Evolutionary conservation across 2,888 invertebrate genomes (phyloP).

Genomic region (Pterostichus madidus): DNA sequence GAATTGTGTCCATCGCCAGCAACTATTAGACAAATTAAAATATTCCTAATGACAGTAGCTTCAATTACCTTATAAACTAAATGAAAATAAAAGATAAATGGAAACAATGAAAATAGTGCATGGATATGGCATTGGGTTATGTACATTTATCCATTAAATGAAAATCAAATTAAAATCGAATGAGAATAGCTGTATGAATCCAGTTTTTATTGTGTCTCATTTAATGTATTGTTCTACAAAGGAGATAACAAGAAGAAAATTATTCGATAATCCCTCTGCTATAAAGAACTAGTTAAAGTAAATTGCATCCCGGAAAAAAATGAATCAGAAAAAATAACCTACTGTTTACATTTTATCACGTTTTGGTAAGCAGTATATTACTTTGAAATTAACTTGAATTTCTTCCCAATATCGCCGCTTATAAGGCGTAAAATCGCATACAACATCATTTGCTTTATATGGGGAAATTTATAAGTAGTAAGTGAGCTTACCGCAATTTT

Average conservation of each 20-base stretch:
- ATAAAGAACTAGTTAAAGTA: conserved; percentile 6
- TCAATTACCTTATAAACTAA: no score
- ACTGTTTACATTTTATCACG: conserved; percentile 41
- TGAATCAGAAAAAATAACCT: neutral
- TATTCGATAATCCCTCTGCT: neutral
- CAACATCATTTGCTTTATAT: conserved; percentile 27
- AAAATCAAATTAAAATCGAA: no score
- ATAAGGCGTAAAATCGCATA: conserved; percentile 22
- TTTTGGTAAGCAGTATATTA: conserved; percentile 28
- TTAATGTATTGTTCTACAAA: no score
- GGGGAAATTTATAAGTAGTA: conserved; percentile 44
- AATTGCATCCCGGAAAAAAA: conserved; percentile 28
- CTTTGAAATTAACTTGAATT: conserved; percentile 32
- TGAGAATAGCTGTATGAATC: no score
- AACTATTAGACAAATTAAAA: no score
- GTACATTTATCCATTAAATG: no score
- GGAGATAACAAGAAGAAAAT: neutral
- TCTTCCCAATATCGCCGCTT: conserved; percentile 21
- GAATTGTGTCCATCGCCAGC: no score
- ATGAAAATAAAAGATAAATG: no score
- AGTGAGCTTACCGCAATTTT: conserved; percentile 30
- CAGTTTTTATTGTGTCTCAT: no score
- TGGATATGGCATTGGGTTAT: no score
- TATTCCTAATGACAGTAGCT: no score
- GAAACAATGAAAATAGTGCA: no score